Evolutionary conservation across 2,888 invertebrate species (phyloP).

Genomic region (Frankliniella fusca): DNA sequence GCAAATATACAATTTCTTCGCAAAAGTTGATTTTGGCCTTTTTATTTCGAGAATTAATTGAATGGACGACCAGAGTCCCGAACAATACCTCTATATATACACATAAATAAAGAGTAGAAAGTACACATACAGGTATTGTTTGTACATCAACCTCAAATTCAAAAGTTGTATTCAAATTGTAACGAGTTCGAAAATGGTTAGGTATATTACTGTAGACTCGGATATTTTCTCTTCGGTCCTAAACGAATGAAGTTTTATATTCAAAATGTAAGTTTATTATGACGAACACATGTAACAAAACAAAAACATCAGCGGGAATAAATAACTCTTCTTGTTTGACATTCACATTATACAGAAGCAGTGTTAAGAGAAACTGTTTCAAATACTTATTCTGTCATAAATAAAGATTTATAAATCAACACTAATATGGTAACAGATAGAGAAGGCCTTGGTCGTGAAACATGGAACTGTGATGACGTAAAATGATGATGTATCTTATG

Average conservation of each 20-base stretch:
- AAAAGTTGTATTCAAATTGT: too few relatives aligned
- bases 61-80: not conserved
- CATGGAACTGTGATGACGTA: conserved; percentile 16
- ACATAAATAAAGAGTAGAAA: conserved; percentile 6
- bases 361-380: conserved; percentile 26
- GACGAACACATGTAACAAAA: conserved; percentile 22
- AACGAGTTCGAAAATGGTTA: too few relatives aligned
- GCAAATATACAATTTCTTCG: conserved; percentile 9
- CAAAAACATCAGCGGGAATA: not conserved
- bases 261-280: not conserved
- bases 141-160: conserved; percentile 16
- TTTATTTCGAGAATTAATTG: not conserved
- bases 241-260: too few relatives aligned
- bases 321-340: conserved; percentile 22
- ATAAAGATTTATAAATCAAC: conserved; percentile 27
- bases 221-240: too few relatives aligned
- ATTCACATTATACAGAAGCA: conserved; percentile 13
- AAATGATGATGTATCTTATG: not conserved
- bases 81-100: conserved; percentile 21
- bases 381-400: conserved; percentile 27
- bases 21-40: conserved; percentile 10
- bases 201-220: too few relatives aligned
- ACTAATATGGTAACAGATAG: conserved; percentile 23
- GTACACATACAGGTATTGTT: conserved; percentile 26
- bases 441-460: conserved; percentile 3